These are phyloP conservation scores for Mormyrops attenuatus DNA, from an alignment of 2,797 vertebrate species.

Conservation along the genomic window DNA sequence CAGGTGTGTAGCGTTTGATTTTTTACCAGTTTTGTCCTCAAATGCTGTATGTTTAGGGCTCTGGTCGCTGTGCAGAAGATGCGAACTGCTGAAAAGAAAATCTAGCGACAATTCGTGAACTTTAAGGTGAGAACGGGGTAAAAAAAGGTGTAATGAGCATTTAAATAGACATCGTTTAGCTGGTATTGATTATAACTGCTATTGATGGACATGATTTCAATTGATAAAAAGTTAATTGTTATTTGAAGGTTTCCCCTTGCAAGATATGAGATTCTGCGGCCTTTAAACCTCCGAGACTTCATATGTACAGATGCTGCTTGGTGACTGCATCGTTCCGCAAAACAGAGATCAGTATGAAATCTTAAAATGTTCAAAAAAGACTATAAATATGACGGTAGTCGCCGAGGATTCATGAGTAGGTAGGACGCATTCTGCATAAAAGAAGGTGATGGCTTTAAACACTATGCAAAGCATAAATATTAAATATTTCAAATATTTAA, in stretches of 20 bases:
- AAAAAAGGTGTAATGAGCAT: neutral
- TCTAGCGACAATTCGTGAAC: neutral
- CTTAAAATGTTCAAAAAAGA: neutral
- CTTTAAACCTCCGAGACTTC: neutral
- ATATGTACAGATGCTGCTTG: neutral
- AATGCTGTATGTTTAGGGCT: neutral
- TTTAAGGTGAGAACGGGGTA: neutral
- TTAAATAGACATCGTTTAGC: neutral
- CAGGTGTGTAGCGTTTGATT: neutral
- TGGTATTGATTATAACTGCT: neutral
- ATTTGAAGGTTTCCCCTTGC: neutral
- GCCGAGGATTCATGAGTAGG: neutral
- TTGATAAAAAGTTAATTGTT: neutral
- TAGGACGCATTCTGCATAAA: neutral
- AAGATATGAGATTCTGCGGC: neutral
- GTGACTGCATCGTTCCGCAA: neutral
- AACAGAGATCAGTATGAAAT: neutral
- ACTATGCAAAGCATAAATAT: neutral
- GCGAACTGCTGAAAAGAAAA: neutral
- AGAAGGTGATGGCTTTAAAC: neutral
- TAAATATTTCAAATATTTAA: neutral
- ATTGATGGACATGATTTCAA: neutral
- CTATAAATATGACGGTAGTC: neutral
- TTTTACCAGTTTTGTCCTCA: neutral
- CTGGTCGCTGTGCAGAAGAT: neutral